Conservation (phyloP, 2,888 invertebrate genomes). For the Antheraea yamamai region DNA sequence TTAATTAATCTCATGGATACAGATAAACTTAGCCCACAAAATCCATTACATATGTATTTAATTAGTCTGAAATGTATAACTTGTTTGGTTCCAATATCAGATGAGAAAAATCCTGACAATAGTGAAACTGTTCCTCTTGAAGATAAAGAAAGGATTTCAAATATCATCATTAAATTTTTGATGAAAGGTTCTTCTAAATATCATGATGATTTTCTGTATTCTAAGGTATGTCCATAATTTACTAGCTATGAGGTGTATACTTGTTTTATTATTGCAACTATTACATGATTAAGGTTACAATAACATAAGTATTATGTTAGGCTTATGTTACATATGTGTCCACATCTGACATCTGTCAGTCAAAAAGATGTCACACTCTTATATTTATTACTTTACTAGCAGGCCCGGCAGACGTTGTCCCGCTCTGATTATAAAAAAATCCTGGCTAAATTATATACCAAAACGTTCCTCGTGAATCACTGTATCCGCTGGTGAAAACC, state of each 20-base stretch:
- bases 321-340: too few relatives aligned
- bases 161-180: conserved; percentile 64
- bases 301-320: too few relatives aligned
- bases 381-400: too few relatives aligned
- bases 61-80: conserved; percentile 63
- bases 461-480: too few relatives aligned
- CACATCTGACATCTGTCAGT: too few relatives aligned
- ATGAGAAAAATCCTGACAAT: conserved; percentile 47
- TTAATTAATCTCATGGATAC: conserved; percentile 55
- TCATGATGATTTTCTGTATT: conserved; percentile 73
- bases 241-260: not conserved
- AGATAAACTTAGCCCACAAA: conserved; percentile 47
- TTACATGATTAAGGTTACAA: too few relatives aligned
- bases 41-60: conserved; percentile 57
- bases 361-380: too few relatives aligned
- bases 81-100: conserved; percentile 47
- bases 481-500: too few relatives aligned
- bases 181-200: conserved; percentile 55
- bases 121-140: conserved; percentile 41
- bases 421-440: too few relatives aligned
- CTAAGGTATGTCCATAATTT: conserved; percentile 63
- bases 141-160: conserved; percentile 59
- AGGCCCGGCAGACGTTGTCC: too few relatives aligned
- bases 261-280: too few relatives aligned
- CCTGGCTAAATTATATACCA: too few relatives aligned